Evolutionary conservation across 1,140 invertebrate species (phyloP).

Genomic region (Paraescarpia echinospica): DNA sequence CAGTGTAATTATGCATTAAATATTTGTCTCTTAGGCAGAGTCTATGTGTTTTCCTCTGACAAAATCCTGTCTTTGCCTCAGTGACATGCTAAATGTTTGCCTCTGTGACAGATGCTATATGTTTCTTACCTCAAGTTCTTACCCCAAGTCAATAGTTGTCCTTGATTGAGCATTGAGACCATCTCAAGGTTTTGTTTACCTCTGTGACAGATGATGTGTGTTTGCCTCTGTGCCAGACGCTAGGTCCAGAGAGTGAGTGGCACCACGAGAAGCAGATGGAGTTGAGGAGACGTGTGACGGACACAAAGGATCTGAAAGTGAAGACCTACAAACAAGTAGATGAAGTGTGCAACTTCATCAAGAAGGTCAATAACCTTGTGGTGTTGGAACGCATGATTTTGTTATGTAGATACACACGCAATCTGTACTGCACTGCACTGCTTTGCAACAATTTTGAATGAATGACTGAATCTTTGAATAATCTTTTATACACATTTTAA

Average conservation of each 20-base stretch:
- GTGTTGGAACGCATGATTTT: no score
- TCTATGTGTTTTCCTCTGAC: neutral
- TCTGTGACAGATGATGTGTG: neutral
- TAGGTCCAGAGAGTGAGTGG: conserved; percentile 32
- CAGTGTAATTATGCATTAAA: no score
- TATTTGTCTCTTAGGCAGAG: neutral
- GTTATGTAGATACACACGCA: no score
- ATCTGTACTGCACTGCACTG: neutral
- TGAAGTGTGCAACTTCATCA: conserved; percentile 38
- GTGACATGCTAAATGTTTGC: neutral
- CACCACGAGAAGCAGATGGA: conserved; percentile 33
- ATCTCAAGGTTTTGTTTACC: neutral
- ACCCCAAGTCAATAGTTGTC: no score
- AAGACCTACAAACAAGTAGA: conserved; percentile 29
- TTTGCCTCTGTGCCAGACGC: neutral
- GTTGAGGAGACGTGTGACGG: conserved; percentile 31
- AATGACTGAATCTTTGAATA: neutral
- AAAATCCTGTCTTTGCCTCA: neutral
- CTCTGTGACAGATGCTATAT: neutral
- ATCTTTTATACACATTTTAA: no score
- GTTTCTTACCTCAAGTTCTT: neutral
- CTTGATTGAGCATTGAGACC: no score
- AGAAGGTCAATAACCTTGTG: conserved; percentile 34
- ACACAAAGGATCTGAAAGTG: conserved; percentile 25
- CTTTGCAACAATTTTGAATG: neutral